Evolutionary conservation across 2,797 vertebrate species (phyloP).

Genomic region (Rhinophrynus dorsalis): DNA sequence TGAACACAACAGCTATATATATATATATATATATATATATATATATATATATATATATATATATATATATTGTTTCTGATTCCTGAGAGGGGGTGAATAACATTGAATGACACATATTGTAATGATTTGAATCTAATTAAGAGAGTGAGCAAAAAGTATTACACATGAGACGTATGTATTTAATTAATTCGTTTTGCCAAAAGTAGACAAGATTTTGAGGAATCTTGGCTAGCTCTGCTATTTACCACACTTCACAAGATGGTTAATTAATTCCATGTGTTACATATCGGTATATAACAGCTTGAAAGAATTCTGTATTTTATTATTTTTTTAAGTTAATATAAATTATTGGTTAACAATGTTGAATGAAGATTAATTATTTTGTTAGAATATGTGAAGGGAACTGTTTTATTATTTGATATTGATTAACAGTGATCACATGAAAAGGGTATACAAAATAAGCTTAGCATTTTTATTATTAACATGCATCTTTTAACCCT

Average conservation of each 20-base stretch:
- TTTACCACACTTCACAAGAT: constrained; percentile 5
- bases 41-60: no score
- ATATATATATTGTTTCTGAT: background rate
- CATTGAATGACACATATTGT: background rate
- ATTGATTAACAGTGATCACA: no score
- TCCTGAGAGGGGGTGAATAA: background rate
- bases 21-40: no score
- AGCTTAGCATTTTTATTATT: no score
- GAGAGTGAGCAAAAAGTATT: background rate
- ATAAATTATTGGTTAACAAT: no score
- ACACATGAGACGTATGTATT: background rate
- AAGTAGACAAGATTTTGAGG: background rate
- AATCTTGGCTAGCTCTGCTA: constrained; percentile 13
- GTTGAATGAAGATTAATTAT: no score
- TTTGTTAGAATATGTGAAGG: no score
- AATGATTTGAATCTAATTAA: background rate
- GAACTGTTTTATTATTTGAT: no score
- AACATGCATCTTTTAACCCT: no score
- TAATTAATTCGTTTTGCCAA: constrained; percentile 9
- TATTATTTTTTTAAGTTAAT: no score
- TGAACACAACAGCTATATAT: no score
- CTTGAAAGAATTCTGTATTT: background rate
- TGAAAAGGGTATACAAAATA: no score
- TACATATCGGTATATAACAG: background rate
- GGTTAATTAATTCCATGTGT: constrained; percentile 15